Base-by-base conservation (phyloP, 2,113 vertebrate genomes). In the Embiotoca jacksoni region DNA sequence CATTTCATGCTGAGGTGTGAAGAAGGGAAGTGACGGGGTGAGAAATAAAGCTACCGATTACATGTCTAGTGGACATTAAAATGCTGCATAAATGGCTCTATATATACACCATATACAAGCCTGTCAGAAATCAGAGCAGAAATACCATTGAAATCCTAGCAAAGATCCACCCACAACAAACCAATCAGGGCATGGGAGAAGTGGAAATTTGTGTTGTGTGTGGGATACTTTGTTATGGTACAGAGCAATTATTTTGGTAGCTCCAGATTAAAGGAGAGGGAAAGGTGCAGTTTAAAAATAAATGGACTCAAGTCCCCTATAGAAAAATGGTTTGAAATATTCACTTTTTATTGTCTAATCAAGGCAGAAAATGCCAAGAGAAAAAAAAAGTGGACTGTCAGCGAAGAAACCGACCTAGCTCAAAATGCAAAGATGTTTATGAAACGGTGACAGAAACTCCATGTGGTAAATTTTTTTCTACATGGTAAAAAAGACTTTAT, bases 1-100 rank as follows among this genome's bases (percentile, higher is more conserved):
- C 6, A 55, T 39, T 57, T 49, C 30, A 62, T 6, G 14, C 46
- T 69, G 62, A 67, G 9, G 36, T 68, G 50, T 44, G 30, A 57
- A 62, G 3, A 35, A 35, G 33, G 54, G 13, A 5, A 5, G 2
- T 23, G 53, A 23, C 14, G 39, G 23, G 47, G 5, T 44, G 13
- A 23, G 5, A 52, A n/a, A 36, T 61, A 5, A 11, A 23, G 23
- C 23, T 23, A 23, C 23, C 23, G 23, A 31, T 47, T 8, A 32
- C 2, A 37, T 37, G 3, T 16, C 10, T 62, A n/a, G 52, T 56
- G 50, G 52, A 37, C 13, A 61, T 58, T 33, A 33, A 66, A 53
- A 49, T 9, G 4, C 2, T 35, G 4, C 15, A 53, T 23, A 44
- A 35, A 64, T 7, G 13, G 13, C 15, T 62, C 10, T 7, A 31